Evolutionary conservation across 2,888 invertebrate species (phyloP), one percentile per base, ranked within the genome.

Genomic region (Saturnia japonica): DNA sequence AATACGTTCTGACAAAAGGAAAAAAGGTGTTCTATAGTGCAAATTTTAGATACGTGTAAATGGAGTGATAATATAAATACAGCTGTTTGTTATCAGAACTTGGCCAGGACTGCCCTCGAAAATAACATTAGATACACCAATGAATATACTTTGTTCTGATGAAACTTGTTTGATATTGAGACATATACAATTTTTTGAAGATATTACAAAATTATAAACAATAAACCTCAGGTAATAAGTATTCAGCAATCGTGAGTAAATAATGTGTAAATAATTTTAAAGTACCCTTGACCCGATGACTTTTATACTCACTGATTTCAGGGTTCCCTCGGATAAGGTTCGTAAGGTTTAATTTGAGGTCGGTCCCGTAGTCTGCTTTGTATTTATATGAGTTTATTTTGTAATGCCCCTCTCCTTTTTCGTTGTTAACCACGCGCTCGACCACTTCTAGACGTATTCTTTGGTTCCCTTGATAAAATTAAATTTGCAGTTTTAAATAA

Each of bases 341-440:
- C 9, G 93, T 94, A 25, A 94, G 80, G 75, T 94, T 94, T 19
- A 94, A 81, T 75, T 93, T 93, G 22, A 94, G 82, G 64, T 91
- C 91, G 0, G 91, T 87, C 0, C 93, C 93, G 77, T 92, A 94
- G 76, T 94, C 93, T 0, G 93, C 93, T 68, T 93, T 93, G 82
- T 93, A 94, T 71, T 94, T 93, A 82, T 93, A 94, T 0, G 93
- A 93, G 85, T 94, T 93, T 75, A 94, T 90, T 78, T 93, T 93
- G 84, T 93, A 94, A 76, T 93, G 93, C 0, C 93, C 93, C 70
- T 91, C 91, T 16, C 90, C 91, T 7, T 88, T 82, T 0, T 86
- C 79, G 72, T 92, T 88, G 19, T 79, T 77, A 0, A 93, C 80
- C n/a, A 94, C 90, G 64, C 88, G 87, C 71, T 94, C 93, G 1